These are phyloP conservation scores for Amblyopsis rosae DNA, from an alignment of 2,113 vertebrate species.

Conservation along the genomic window DNA sequence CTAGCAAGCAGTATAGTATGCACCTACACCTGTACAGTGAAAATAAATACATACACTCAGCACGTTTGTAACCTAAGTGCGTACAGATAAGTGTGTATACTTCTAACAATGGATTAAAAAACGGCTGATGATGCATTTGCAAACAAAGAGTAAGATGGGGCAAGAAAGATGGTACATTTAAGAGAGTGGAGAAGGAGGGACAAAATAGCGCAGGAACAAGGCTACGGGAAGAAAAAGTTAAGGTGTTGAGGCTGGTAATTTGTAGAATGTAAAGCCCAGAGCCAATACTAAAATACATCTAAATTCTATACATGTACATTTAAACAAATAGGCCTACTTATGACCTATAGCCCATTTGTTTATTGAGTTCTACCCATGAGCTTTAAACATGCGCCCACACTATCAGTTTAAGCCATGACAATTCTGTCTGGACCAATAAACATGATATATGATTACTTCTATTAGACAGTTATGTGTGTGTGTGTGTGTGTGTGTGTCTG, in stretches of 20 bases:
- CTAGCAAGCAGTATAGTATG: no score
- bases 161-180: neutral
- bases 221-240: neutral
- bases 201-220: neutral
- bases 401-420: conserved; percentile 1
- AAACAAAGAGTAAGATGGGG: conserved; percentile 6
- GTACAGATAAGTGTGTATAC: conserved; percentile 12
- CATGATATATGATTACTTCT: conserved; percentile 8
- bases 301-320: no score
- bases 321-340: no score
- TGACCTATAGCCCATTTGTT: no score
- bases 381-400: no score
- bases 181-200: neutral
- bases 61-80: conserved; percentile 16
- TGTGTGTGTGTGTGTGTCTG: neutral
- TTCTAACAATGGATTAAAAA: conserved; percentile 34
- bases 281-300: neutral
- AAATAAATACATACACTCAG: conserved; percentile 15
- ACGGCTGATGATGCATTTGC: conserved; percentile 16
- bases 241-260: neutral
- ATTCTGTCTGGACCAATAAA: conserved; percentile 21
- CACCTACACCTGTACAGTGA: neutral
- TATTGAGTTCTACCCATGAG: no score
- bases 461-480: conserved; percentile 7
- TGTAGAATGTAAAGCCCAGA: no score